phyloP scores from a whole-genome alignment of 2,797 vertebrate species.

The Chelon labrosus region DNA sequence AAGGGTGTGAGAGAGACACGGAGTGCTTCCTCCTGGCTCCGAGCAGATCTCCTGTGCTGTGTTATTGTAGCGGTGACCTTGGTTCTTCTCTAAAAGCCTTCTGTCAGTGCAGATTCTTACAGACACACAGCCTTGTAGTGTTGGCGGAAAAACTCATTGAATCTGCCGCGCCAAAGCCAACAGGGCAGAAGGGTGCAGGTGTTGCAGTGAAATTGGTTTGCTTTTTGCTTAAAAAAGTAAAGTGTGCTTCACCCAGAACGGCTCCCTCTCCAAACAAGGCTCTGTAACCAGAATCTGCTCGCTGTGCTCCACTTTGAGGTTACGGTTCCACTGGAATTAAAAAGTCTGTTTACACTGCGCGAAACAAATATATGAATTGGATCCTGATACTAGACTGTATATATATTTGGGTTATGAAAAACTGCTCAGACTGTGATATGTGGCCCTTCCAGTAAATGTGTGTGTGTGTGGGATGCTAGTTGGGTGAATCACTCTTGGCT shows the following conservation, averaged over 20 bases:
- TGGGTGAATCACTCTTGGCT: slow-evolving; percentile 72
- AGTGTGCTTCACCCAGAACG: slow-evolving; percentile 63
- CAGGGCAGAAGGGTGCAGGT: slow-evolving; percentile 73
- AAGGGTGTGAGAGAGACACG: slow-evolving; percentile 60
- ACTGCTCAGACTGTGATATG: slow-evolving; percentile 64
- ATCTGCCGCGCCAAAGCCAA: slow-evolving; percentile 75
- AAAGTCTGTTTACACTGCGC: slow-evolving; percentile 70
- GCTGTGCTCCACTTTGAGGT: slow-evolving; percentile 59
- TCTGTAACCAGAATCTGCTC: slow-evolving; percentile 54
- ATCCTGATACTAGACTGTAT: slow-evolving; percentile 64
- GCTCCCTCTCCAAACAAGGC: slow-evolving; percentile 56
- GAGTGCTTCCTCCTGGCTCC: slow-evolving; percentile 57
- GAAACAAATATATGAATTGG: slow-evolving; percentile 71
- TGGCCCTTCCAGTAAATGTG: slow-evolving; percentile 70
- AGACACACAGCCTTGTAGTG: slow-evolving; percentile 64
- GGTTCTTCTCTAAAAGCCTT: slow-evolving; percentile 72
- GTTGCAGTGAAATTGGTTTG: slow-evolving; percentile 74
- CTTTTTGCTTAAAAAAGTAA: slow-evolving; percentile 75
- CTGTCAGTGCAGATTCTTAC: slow-evolving; percentile 71
- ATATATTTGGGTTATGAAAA: slow-evolving; percentile 70
- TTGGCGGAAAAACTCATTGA: slow-evolving; percentile 72
- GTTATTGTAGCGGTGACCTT: slow-evolving; percentile 75
- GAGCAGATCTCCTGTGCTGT: slow-evolving; percentile 63
- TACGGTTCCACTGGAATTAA: slow-evolving; percentile 72
- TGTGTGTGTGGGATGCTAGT: slow-evolving; percentile 56